Evolutionary conservation across 2,888 invertebrate species (phyloP).

Genomic region (Rotaria magnacalcarata): DNA sequence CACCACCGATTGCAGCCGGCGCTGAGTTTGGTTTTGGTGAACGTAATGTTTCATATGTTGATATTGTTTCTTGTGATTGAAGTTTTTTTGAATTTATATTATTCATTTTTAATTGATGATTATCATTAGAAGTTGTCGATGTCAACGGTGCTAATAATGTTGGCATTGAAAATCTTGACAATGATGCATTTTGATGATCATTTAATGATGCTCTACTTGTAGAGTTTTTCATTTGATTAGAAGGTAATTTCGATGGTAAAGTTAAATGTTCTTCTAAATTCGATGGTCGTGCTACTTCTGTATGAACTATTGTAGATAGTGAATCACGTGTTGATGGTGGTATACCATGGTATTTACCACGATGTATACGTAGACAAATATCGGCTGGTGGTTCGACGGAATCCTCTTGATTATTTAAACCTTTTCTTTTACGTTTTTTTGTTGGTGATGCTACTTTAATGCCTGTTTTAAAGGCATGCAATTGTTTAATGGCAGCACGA

Average conservation of each 20-base stretch:
- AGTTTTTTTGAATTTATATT: neutral
- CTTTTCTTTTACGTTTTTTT: neutral
- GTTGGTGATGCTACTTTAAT: slow-evolving; percentile 40
- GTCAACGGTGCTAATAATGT: neutral
- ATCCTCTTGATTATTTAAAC: slow-evolving; percentile 16
- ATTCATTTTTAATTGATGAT: neutral
- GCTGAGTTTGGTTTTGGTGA: neutral
- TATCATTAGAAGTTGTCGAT: neutral
- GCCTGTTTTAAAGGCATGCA: slow-evolving; percentile 54
- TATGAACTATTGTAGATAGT: neutral
- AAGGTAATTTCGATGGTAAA: neutral
- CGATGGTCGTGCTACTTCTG: neutral
- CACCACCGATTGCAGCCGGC: too few species aligned
- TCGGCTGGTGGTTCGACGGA: neutral
- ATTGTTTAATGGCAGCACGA: slow-evolving; percentile 84
- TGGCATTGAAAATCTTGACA: slow-evolving; percentile 10
- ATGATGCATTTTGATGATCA: neutral
- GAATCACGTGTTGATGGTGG: neutral
- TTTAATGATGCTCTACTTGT: neutral
- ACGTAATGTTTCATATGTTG: neutral
- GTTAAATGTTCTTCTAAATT: neutral
- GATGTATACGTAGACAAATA: slow-evolving; percentile 73
- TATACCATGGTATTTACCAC: slow-evolving; percentile 67
- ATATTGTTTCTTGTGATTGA: neutral
- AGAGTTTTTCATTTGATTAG: neutral